Percentiles rank a stretch among this genome's conserved stretches.
Conservation (phyloP, 2,797 vertebrate genomes). For the Pangasius larnaudii region DNA sequence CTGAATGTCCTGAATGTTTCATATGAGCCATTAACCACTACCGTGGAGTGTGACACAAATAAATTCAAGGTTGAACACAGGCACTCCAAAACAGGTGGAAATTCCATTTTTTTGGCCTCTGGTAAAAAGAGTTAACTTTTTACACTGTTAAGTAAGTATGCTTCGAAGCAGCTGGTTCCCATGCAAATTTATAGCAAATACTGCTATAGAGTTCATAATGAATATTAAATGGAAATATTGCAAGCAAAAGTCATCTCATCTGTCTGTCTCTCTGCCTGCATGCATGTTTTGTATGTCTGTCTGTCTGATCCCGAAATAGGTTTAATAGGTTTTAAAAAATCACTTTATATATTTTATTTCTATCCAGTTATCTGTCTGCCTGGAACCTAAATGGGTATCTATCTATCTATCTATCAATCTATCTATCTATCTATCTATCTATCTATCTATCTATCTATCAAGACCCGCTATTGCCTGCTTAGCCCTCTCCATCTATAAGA, state of each 20-base stretch:
- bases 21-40: too few relatives aligned
- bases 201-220: neutral
- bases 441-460: neutral
- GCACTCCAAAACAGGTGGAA: too few relatives aligned
- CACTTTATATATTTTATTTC: neutral
- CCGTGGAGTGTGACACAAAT: too few relatives aligned
- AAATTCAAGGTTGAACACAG: too few relatives aligned
- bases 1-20: too few relatives aligned
- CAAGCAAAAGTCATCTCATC: neutral
- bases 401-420: neutral
- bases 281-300: neutral
- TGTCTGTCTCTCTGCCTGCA: neutral
- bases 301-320: neutral
- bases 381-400: neutral
- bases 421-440: neutral
- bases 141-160: neutral
- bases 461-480: neutral
- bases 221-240: neutral
- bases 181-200: neutral
- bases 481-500: constrained; percentile 34
- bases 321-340: neutral
- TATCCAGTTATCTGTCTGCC: neutral
- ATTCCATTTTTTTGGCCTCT: too few relatives aligned
- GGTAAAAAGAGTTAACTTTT: neutral
- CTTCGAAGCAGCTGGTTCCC: neutral